phyloP scores from a whole-genome alignment of 2,797 vertebrate genomes.

The Sardinella longiceps region DNA sequence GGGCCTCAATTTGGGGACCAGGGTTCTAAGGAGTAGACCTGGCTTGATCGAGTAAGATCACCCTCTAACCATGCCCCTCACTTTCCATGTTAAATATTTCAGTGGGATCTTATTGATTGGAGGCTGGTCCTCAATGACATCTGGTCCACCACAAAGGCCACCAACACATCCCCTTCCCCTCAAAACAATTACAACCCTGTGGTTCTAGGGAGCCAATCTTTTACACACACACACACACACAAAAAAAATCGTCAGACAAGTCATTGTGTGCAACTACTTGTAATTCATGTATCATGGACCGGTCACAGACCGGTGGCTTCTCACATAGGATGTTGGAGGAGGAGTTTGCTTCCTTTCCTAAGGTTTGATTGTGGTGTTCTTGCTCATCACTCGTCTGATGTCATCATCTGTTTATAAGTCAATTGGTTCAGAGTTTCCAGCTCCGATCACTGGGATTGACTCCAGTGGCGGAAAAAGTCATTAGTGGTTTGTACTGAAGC shows the following conservation, averaged over 20 bases:
- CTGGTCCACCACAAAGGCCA: background rate
- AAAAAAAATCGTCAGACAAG: background rate
- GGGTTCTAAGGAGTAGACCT: background rate
- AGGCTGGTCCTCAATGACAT: background rate
- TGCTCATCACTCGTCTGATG: background rate
- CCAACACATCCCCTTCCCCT: background rate
- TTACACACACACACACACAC: no score
- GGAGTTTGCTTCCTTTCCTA: background rate
- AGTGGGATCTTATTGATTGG: slow-evolving; percentile 13
- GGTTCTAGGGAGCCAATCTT: background rate
- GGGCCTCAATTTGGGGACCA: no score
- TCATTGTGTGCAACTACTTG: background rate
- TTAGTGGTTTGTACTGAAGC: background rate
- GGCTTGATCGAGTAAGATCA: background rate
- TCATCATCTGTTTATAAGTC: background rate
- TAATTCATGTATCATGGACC: background rate
- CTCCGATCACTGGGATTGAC: background rate
- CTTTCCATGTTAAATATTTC: slow-evolving; percentile 2
- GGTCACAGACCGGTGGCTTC: background rate
- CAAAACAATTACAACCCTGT: background rate
- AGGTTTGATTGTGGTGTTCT: background rate
- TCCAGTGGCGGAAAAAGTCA: background rate
- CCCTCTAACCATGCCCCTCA: background rate
- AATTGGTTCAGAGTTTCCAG: background rate
- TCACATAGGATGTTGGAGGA: background rate